Base-by-base conservation (phyloP, 2,113 vertebrate species). In the Serilophus lunatus region DNA sequence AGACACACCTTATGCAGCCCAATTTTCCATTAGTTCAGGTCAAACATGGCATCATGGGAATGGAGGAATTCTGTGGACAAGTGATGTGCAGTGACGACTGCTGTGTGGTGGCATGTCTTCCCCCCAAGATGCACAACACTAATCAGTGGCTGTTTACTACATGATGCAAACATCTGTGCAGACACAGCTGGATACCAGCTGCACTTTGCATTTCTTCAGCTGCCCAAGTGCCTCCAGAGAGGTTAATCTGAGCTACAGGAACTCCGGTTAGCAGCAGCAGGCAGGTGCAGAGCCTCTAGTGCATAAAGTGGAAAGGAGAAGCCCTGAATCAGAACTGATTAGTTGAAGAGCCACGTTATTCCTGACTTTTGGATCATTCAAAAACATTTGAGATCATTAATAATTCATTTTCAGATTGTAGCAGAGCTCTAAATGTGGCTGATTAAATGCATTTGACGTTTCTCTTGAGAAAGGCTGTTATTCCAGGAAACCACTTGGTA, bases 361-460 rank as follows among this genome's bases (percentile, higher is more conserved):
- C 92, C 82, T 86, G 86, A 87, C 56, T 97, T 96, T 94, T 89
- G 83, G 94, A 87, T 94, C 71, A 69, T 86, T 90, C 19, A 10
- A 81, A 82, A 90, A 95, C 95, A 88, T 96, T 92, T 95, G 60
- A 92, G 85, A 51, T 69, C 0, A 2, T 97, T 96, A 96, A 97
- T 97, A 94, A 97, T 96, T 97, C 81, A 97, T 95, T 86, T 91
- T 86, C 65, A 95, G 95, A 95, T 88, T n/a, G 70, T 64, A 91
- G 71, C 86, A 87, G 90, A 89, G 60, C 92, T 92, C 91, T 94
- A 93, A 96, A 95, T 88, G 77, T 90, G 95, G 82, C 91, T 95
- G 94, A 97, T 96, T 95, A 97, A 97, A 96, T 86, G 94, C 63
- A 54, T 92, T 88, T 96, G 94, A 82, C n/a, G 7, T 92, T 95